Conservation (phyloP, 2,888 invertebrate species). For the Eutolmus rufibarbis region DNA sequence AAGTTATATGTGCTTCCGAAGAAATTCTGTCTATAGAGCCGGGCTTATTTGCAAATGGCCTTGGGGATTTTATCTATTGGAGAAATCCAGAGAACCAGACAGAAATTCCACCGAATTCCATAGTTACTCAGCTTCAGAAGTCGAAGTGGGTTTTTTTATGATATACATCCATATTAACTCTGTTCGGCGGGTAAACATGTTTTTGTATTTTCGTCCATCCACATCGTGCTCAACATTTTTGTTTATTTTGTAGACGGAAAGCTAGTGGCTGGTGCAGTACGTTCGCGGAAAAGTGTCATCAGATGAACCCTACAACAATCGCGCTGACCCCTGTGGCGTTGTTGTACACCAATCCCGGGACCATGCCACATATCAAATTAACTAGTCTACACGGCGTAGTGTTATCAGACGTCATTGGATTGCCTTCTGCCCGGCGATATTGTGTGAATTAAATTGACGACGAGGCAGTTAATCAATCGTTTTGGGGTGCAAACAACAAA, state of each 20-base stretch:
- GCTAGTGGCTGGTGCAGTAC: neutral
- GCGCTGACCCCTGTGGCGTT: neutral
- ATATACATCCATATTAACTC: neutral
- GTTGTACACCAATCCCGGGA: neutral
- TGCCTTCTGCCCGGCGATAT: neutral
- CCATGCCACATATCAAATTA: neutral
- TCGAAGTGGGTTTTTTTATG: neutral
- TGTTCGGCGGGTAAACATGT: neutral
- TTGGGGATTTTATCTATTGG: neutral
- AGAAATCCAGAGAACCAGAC: neutral
- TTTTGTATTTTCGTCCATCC: neutral
- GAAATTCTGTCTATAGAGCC: neutral
- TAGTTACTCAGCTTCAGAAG: neutral
- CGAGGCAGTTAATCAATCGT: neutral
- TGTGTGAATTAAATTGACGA: neutral
- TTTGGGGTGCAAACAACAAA: neutral
- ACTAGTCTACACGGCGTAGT: neutral
- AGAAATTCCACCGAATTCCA: neutral
- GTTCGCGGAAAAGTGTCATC: neutral
- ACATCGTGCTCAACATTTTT: neutral
- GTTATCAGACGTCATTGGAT: neutral
- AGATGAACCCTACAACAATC: neutral
- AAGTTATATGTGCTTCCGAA: neutral
- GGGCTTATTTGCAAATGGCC: neutral
- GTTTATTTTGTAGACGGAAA: neutral